Conservation (phyloP, 2,113 vertebrate species). For the Nannobrachium achirus region DNA sequence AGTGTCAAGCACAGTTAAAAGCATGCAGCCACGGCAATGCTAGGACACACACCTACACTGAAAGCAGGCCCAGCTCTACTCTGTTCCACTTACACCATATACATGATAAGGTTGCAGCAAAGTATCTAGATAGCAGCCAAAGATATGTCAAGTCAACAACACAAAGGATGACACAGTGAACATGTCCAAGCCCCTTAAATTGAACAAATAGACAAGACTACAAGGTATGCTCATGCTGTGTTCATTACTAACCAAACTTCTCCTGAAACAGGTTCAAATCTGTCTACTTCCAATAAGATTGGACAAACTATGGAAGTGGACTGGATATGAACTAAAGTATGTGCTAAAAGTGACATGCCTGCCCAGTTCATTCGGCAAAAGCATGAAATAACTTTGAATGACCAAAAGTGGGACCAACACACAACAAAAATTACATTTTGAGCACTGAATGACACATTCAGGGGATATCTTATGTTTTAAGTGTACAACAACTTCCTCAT, state of each 20-base stretch:
- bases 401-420: too few species aligned
- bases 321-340: background rate
- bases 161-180: background rate
- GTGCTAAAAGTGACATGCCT: background rate
- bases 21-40: background rate
- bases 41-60: background rate
- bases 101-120: background rate
- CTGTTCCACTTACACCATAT: background rate
- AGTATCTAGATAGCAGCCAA: background rate
- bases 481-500: too few species aligned
- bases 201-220: conserved; percentile 3
- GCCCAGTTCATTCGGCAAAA: background rate
- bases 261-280: background rate
- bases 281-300: background rate
- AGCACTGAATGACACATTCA: too few species aligned
- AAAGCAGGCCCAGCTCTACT: conserved; percentile 3
- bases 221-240: conserved; percentile 8
- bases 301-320: background rate
- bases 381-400: too few species aligned
- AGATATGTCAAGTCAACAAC: conserved; percentile 15
- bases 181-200: conserved; percentile 2
- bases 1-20: conserved; percentile 9
- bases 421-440: too few species aligned
- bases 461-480: too few species aligned
- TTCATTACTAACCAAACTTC: background rate